Conservation (phyloP, 1,140 invertebrate genomes). For the Brachionus rotundiformis region DNA sequence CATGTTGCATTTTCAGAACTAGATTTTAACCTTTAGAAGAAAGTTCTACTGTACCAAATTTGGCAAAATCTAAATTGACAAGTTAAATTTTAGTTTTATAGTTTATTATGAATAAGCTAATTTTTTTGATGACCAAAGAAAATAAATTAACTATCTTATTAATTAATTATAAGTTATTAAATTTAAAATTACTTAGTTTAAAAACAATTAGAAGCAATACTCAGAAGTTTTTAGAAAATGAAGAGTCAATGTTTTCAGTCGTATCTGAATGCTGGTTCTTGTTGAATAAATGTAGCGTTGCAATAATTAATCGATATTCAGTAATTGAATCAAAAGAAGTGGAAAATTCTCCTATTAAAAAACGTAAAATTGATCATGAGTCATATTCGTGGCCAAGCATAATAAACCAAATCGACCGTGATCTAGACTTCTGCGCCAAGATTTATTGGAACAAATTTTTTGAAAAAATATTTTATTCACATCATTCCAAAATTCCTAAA, state of each 20-base stretch:
- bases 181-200: too few relatives aligned
- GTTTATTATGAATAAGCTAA: too few relatives aligned
- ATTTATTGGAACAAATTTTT: background rate
- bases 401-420: background rate
- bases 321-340: background rate
- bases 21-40: too few relatives aligned
- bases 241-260: background rate
- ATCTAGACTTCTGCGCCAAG: background rate
- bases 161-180: too few relatives aligned
- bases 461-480: background rate
- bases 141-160: too few relatives aligned
- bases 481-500: background rate
- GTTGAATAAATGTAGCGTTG: background rate
- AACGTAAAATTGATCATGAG: slow-evolving; percentile 10
- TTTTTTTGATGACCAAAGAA: too few relatives aligned
- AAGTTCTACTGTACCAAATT: too few relatives aligned
- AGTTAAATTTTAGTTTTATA: too few relatives aligned
- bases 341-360: background rate
- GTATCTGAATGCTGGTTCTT: background rate
- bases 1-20: too few relatives aligned
- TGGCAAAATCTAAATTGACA: too few relatives aligned
- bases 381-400: background rate
- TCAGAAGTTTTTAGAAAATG: background rate
- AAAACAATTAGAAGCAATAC: background rate
- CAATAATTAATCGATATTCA: background rate